Conservation (phyloP, 35 echinoderm and acorn worm species). For the Ophiothrix spiculata region DNA sequence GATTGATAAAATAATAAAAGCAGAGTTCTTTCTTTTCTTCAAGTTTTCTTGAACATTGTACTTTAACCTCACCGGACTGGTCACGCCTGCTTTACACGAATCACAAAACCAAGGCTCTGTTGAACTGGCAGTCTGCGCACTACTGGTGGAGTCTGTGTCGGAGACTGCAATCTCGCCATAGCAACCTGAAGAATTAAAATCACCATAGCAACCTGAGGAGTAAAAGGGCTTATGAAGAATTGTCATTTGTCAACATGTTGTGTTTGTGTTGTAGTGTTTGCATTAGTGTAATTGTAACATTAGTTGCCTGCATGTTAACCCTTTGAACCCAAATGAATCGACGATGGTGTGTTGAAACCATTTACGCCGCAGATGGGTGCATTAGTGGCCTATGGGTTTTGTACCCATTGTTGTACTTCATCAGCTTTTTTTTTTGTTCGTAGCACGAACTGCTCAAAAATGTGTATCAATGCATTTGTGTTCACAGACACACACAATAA, state of each 20-base stretch:
- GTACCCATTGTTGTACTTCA: too few species aligned
- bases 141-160: conserved; percentile 77
- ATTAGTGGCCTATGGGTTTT: too few species aligned
- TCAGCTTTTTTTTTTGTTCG: too few species aligned
- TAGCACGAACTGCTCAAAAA: too few species aligned
- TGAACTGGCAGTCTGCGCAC: conserved; percentile 85
- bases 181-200: conserved; percentile 62
- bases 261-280: neutral
- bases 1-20: too few species aligned
- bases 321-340: too few species aligned
- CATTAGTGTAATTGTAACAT: neutral
- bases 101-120: conserved; percentile 99
- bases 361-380: too few species aligned
- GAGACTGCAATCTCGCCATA: conserved; percentile 75
- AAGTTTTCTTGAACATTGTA: conserved; percentile 12
- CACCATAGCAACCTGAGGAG: conserved; percentile 10
- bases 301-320: too few species aligned
- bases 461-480: too few species aligned
- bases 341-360: too few species aligned
- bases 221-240: neutral
- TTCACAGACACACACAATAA: too few species aligned
- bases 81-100: conserved; percentile 83
- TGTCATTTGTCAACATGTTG: neutral
- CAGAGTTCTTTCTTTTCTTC: too few species aligned
- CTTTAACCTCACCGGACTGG: conserved; percentile 74